Evolutionary conservation across 23 tunicate genomes (phyloP), one percentile per base, ranked within the genome.

Genomic region (Halocynthia aurantium): DNA sequence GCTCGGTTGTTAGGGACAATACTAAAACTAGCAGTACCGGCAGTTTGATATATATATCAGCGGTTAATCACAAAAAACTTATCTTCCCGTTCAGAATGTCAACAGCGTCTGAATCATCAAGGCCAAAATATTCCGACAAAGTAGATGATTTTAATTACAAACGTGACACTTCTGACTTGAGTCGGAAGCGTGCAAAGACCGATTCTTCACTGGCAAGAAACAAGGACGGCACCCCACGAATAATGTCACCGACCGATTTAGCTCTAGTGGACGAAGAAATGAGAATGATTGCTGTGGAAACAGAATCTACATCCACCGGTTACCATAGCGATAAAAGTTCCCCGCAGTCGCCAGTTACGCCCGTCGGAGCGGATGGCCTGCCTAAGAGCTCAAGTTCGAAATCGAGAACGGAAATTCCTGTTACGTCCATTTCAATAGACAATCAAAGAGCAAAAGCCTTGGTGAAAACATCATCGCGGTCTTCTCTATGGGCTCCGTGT

Each of bases 241-340:
- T 57, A 12, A 52, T 18, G 22, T 50, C 51, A 0, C 21, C 52
- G 17, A 15, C 71, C 52, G 79, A 73, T 53, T 51, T 73, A 13
- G 85, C 72, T 8, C 44, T 86, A 67, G 93, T 81, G 0, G 86
- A 87, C 62, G 82, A 86, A 49, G 85, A 86, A 18, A 70, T 76
- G 65, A 81, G 51, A 7, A 68, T 75, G 77, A 71, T 82, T 18
- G 81, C 82, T 22, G 44, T 61, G 22, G 93, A 87, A 53, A 87
- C 93, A 18, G 70, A 81, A 9, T 78, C 91, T 7, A 81, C 68
- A 40, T 79, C 85, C 13, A 87, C 85, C 73, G 93, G 93, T 11
- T 86, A 86, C 58, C 81, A 70, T 5, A 86, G 81, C 44, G 90
- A 77, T 10, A 82, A 85, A 22, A 80, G 73, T 50, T 57, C 72